Evolutionary conservation across 2,113 vertebrate species (phyloP), one percentile per base, ranked within the genome.

Genomic region (Sander vitreus): DNA sequence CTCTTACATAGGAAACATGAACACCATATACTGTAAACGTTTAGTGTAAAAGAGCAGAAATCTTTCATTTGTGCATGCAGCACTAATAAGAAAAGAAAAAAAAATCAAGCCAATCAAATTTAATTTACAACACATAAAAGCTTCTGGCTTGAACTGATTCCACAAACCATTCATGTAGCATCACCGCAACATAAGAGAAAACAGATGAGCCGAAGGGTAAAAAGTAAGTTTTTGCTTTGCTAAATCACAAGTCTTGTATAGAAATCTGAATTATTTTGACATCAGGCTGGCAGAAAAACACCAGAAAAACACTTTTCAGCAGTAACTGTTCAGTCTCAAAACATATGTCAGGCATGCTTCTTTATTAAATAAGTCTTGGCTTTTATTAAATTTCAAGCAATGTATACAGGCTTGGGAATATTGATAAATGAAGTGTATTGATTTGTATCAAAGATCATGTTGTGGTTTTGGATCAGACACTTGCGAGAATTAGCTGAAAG

Each of bases 111-210:
- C 83, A 84, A 85, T 87, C 80, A 84, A 88, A 87, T 65, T 81
- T 64, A 74, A 87, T 82, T 85, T 87, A 84, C 74, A 81, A 80
- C 84, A 90, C 77, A 81, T 85, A 80, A 90, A 85, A 88, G 83
- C 78, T 85, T 85, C 86, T 89, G 82, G 86, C 86, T 87, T 76
- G 80, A 88, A 68, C 53, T 63, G 67, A 83, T 64, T 88, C 81
- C 83, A 87, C 78, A 86, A 79, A 64, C 72, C 72, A 84, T 85
- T 85, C 87, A 87, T 76, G 79, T 80, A 89, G 83, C 80, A 86
- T 87, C 80, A 77, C 77, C 63, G 47, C 88, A 87, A 36, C 55
- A 4, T 84, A 87, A 89, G 74, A 33, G 75, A 71, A 89, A 89
- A 82, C 86, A 90, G 86, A 87, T 89, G 86, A 85, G 62, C 53